A percentile compares a stretch with the other conserved stretches of the same genome.
Conservation (phyloP, 2,888 invertebrate genomes). For the Trachelus troglodyta region DNA sequence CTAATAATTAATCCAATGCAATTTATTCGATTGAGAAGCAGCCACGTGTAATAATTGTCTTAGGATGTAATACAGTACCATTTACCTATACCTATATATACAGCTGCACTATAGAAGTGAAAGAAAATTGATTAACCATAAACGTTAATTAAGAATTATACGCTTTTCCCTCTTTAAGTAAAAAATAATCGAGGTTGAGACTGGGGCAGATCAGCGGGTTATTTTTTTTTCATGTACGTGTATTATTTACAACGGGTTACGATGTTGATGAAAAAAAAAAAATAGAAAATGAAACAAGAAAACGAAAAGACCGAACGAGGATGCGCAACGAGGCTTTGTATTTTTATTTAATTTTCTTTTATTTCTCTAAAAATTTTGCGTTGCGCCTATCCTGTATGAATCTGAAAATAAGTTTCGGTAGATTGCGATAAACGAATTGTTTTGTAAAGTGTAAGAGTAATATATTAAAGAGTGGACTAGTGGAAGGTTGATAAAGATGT, state of each 20-base stretch:
- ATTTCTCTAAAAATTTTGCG: no score
- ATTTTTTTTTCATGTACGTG: neutral
- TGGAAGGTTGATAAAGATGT: constrained; percentile 29
- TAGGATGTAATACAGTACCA: constrained; percentile 25
- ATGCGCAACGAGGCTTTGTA: no score
- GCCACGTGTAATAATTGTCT: constrained; percentile 17
- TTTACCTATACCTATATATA: constrained; percentile 17
- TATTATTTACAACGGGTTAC: neutral
- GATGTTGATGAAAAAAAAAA: constrained; percentile 14
- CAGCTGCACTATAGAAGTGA: constrained; percentile 19
- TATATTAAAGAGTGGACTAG: constrained; percentile 36
- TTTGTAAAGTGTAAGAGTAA: constrained; percentile 44
- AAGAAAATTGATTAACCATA: neutral
- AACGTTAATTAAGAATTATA: no score
- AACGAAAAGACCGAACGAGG: constrained; percentile 3
- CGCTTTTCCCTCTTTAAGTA: no score
- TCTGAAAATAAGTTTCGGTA: no score
- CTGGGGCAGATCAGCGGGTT: no score
- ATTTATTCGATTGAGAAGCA: constrained; percentile 14
- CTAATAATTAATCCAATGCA: constrained; percentile 21
- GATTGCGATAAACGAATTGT: constrained; percentile 24
- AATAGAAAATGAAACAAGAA: constrained; percentile 20
- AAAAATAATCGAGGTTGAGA: no score
- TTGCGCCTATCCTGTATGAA: no score
- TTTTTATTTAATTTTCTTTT: no score